These are phyloP conservation scores for Callionymus lyra DNA, from an alignment of 2,113 vertebrate species.

Conservation along the genomic window DNA sequence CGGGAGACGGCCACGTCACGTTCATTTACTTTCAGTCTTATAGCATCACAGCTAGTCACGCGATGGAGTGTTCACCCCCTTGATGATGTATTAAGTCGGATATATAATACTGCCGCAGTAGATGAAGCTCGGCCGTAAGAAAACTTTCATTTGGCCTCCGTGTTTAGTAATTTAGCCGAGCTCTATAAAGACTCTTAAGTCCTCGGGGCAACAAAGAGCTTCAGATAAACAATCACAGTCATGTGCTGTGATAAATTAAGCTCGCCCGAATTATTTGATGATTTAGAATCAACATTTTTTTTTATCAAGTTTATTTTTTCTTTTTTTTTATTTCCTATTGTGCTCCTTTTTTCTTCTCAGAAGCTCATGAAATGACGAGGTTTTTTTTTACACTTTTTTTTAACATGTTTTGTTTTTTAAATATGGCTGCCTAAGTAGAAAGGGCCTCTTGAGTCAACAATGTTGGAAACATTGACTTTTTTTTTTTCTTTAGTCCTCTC, in stretches of 20 bases:
- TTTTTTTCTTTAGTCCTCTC: too few relatives aligned
- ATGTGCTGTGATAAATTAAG: conserved; percentile 9
- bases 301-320: too few relatives aligned
- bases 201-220: conserved; percentile 9
- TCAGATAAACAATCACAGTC: conserved; percentile 20
- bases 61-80: conserved; percentile 48
- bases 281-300: too few relatives aligned
- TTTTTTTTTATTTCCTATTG: too few relatives aligned
- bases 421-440: too few relatives aligned
- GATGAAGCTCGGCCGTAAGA: conserved; percentile 45
- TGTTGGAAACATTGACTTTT: too few relatives aligned
- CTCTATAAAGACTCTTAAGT: conserved; percentile 29
- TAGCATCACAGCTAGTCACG: conserved; percentile 62
- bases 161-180: conserved; percentile 13
- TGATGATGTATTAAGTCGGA: conserved; percentile 59
- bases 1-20: conserved; percentile 29
- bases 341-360: too few relatives aligned
- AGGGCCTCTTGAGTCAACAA: too few relatives aligned
- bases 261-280: too few relatives aligned
- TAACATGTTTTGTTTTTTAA: too few relatives aligned
- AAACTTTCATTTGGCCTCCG: conserved; percentile 32
- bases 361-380: too few relatives aligned
- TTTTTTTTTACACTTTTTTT: too few relatives aligned
- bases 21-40: conserved; percentile 51
- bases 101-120: conserved; percentile 39